These are phyloP conservation scores for Zalophus californianus DNA, from an alignment of 2,797 vertebrate genomes.

Conservation along the genomic window DNA sequence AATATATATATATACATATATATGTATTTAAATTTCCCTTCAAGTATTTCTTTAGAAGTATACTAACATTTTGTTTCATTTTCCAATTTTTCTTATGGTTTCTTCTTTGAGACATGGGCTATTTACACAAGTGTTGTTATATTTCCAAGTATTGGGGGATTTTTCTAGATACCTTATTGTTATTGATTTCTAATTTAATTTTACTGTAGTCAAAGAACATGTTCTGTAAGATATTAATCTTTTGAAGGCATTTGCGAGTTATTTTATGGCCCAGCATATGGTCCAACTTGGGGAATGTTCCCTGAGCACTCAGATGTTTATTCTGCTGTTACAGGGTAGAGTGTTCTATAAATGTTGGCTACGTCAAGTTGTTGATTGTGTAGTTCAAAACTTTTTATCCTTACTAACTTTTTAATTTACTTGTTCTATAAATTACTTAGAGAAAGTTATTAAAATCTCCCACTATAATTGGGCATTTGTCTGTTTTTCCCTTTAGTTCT, in stretches of 20 bases:
- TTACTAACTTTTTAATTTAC: background rate
- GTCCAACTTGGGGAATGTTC: background rate
- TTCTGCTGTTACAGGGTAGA: background rate
- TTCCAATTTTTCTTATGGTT: background rate
- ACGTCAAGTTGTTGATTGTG: background rate
- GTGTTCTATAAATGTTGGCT: background rate
- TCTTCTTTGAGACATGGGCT: constrained; percentile 12
- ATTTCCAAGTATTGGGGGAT: background rate
- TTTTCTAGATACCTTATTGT: constrained; percentile 5
- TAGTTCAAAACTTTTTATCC: background rate
- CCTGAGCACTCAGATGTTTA: background rate
- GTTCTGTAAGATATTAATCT: background rate
- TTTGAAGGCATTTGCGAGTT: background rate
- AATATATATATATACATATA: background rate
- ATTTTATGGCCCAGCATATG: background rate
- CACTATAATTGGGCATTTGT: background rate
- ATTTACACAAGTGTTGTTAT: background rate
- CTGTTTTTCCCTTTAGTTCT: background rate
- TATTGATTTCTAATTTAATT: constrained; percentile 28
- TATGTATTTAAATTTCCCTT: background rate
- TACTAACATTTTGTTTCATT: background rate
- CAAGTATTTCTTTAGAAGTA: background rate
- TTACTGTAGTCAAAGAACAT: background rate
- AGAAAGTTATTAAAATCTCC: constrained; percentile 18
- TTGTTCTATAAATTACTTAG: constrained; percentile 41